Conservation (phyloP, 2,113 vertebrate genomes). For the Perca flavescens region DNA sequence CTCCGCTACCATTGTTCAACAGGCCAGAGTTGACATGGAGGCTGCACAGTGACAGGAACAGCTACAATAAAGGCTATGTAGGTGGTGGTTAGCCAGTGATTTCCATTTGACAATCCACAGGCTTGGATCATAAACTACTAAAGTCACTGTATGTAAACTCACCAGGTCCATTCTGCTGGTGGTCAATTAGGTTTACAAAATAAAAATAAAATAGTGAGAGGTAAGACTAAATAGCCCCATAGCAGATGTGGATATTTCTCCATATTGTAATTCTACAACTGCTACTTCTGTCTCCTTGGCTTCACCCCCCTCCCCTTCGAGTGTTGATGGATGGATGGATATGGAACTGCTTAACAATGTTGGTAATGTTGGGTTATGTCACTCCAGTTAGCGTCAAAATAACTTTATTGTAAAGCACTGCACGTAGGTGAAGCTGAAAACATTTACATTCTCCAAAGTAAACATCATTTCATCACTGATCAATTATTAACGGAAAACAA, state of each 20-base stretch:
- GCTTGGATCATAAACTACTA: conserved; percentile 60
- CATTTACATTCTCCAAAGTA: conserved; percentile 3
- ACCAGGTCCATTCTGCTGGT: conserved; percentile 42
- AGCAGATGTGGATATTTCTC: background rate
- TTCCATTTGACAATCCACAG: conserved; percentile 25
- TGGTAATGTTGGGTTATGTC: background rate
- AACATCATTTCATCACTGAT: conserved; percentile 27
- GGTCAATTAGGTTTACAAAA: conserved; percentile 52
- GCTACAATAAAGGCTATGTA: conserved; percentile 27
- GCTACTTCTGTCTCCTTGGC: background rate
- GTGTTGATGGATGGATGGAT: background rate
- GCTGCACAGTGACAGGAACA: conserved; percentile 23
- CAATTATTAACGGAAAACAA: conserved; percentile 37
- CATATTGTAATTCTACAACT: background rate
- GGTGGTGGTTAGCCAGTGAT: conserved; percentile 32
- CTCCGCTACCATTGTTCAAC: conserved; percentile 39
- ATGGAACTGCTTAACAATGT: background rate
- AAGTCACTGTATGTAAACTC: conserved; percentile 42
- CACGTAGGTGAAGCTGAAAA: background rate
- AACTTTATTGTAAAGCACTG: background rate
- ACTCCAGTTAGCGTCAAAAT: background rate
- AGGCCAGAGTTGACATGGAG: conserved; percentile 52
- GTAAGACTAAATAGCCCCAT: background rate
- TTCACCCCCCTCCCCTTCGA: background rate
- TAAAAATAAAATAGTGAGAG: background rate